phyloP scores from a whole-genome alignment of 1,140 invertebrate species.

The Chironomus tepperi region DNA sequence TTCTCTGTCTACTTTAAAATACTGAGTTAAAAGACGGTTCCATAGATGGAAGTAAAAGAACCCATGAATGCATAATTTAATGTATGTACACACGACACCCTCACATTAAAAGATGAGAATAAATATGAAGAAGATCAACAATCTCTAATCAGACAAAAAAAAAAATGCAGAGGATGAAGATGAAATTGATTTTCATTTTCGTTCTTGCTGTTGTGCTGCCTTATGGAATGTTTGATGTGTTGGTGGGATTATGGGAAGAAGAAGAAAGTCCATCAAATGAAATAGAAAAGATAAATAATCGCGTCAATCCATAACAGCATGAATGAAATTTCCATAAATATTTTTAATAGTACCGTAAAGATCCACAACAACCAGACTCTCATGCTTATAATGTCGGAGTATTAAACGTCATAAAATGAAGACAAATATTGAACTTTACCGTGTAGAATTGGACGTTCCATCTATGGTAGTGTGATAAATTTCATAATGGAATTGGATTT shows the following conservation, averaged over 20 bases:
- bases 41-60: neutral
- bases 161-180: too few species aligned
- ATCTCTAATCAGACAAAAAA: neutral
- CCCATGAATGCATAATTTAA: neutral
- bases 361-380: neutral
- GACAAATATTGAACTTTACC: too few species aligned
- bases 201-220: neutral
- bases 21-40: neutral
- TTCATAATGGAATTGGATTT: too few species aligned
- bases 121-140: neutral
- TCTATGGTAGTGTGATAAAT: too few species aligned
- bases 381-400: neutral
- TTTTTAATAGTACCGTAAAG: too few species aligned
- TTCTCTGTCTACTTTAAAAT: neutral
- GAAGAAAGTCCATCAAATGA: neutral
- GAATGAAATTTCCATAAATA: too few species aligned
- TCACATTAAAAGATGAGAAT: neutral
- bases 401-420: too few species aligned
- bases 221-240: neutral
- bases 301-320: too few species aligned
- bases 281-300: too few species aligned
- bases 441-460: too few species aligned
- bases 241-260: neutral
- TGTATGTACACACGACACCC: too few species aligned
- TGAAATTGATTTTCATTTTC: too few species aligned